These are phyloP conservation scores for Phalangium opilio DNA, from an alignment of 2,888 invertebrate species.

Conservation along the genomic window DNA sequence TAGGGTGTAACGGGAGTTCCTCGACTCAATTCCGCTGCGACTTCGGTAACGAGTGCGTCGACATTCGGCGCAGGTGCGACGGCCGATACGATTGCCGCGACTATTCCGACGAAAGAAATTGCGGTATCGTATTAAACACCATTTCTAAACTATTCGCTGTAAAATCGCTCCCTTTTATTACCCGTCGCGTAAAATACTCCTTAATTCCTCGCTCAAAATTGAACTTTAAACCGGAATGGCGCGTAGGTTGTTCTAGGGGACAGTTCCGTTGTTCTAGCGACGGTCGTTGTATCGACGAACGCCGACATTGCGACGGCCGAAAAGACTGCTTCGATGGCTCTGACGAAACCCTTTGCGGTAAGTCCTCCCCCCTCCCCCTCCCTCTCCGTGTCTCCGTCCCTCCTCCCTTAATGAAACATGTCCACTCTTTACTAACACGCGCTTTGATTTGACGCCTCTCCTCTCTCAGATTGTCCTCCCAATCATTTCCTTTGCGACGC, in stretches of 20 bases:
- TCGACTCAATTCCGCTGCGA: slow-evolving; percentile 28
- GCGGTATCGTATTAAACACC: slow-evolving; percentile 31
- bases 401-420: too few species aligned
- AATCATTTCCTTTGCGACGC: too few species aligned
- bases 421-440: too few species aligned
- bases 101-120: slow-evolving; percentile 55
- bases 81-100: slow-evolving; percentile 46
- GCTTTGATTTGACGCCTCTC: too few species aligned
- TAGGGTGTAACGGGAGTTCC: too few species aligned
- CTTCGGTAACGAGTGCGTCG: slow-evolving; percentile 29
- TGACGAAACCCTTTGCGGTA: slow-evolving; percentile 28
- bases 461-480: too few species aligned
- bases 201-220: neutral
- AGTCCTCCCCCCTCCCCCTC: slow-evolving; percentile 13
- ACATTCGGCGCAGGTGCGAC: slow-evolving; percentile 26
- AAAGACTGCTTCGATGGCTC: slow-evolving; percentile 12
- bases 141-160: too few species aligned
- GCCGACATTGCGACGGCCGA: slow-evolving; percentile 39
- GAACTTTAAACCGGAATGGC: neutral
- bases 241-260: slow-evolving; percentile 29
- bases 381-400: too few species aligned
- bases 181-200: too few species aligned
- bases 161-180: too few species aligned
- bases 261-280: slow-evolving; percentile 41
- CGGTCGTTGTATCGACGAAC: slow-evolving; percentile 42